phyloP scores from a whole-genome alignment of 2,888 invertebrate genomes.

The Andrena bucephala region DNA sequence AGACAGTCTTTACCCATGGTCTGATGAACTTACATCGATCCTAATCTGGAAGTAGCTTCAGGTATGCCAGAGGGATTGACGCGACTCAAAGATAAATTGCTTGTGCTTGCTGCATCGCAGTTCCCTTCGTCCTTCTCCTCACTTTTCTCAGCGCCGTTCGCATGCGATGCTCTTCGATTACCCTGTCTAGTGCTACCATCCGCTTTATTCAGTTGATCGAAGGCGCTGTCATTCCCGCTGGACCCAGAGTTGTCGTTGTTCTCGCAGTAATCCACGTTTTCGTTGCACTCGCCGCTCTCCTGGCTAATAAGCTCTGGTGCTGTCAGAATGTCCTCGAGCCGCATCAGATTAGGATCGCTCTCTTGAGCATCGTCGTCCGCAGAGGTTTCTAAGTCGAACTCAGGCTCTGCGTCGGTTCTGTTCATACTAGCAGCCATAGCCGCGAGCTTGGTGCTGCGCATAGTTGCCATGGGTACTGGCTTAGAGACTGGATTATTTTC shows the following conservation, averaged over 20 bases:
- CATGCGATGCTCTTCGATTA: neutral
- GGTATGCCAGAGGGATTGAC: conserved; percentile 73
- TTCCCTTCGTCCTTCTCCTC: conserved; percentile 27
- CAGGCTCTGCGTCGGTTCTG: conserved; percentile 68
- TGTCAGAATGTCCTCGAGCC: conserved; percentile 77
- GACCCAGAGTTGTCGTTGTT: conserved; percentile 20
- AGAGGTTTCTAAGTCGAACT: conserved; percentile 62
- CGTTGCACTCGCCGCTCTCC: conserved; percentile 20
- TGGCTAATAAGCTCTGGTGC: conserved; percentile 70
- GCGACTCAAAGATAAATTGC: conserved; percentile 79
- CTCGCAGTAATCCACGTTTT: conserved; percentile 27
- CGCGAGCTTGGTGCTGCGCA: conserved; percentile 81
- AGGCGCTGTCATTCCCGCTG: neutral
- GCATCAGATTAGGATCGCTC: conserved; percentile 65
- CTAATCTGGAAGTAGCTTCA: conserved; percentile 81
- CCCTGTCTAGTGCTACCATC: conserved; percentile 13
- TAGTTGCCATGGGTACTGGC: conserved; percentile 78
- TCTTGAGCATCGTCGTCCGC: conserved; percentile 62
- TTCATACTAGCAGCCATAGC: conserved; percentile 83
- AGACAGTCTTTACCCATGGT: conserved; percentile 61
- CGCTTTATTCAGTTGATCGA: conserved; percentile 5
- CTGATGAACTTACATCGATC: conserved; percentile 80
- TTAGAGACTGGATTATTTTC: conserved; percentile 65
- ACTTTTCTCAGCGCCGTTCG: conserved; percentile 19
- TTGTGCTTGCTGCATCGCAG: conserved; percentile 59